Evolutionary conservation across 2,113 vertebrate genomes (phyloP).

Genomic region (Lates calcarifer): DNA sequence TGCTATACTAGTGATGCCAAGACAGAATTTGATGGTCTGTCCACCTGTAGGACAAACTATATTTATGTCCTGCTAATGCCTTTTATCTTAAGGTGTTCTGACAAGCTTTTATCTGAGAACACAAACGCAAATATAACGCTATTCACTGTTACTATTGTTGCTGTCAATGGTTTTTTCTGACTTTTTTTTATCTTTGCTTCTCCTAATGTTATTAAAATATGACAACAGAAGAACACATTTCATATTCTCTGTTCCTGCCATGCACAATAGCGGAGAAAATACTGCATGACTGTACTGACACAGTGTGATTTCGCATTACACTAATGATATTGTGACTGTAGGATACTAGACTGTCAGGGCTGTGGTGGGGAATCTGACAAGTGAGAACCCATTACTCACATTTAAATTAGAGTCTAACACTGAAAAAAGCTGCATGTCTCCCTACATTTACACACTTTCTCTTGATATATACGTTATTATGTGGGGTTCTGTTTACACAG

Average conservation of each 20-base stretch:
- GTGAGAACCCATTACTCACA: slow-evolving; percentile 4
- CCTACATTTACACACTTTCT: neutral
- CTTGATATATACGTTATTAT: neutral
- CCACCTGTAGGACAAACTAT: slow-evolving; percentile 47
- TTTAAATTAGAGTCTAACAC: slow-evolving; percentile 17
- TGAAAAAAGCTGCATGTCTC: neutral
- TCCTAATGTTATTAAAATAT: neutral
- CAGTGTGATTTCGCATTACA: slow-evolving; percentile 26
- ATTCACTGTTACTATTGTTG: slow-evolving; percentile 16
- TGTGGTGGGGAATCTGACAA: slow-evolving; percentile 34
- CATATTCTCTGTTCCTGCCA: neutral
- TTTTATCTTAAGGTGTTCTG: slow-evolving; percentile 59
- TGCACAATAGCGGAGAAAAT: slow-evolving; percentile 8
- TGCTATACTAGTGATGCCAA: neutral
- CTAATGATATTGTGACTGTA: slow-evolving; percentile 32
- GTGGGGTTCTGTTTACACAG: neutral
- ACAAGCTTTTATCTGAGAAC: slow-evolving; percentile 39
- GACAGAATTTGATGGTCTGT: slow-evolving; percentile 28
- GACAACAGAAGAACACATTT: slow-evolving; percentile 5
- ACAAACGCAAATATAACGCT: slow-evolving; percentile 17
- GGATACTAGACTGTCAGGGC: slow-evolving; percentile 16
- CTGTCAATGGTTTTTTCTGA: neutral
- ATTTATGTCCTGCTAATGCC: slow-evolving; percentile 32
- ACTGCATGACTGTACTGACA: slow-evolving; percentile 5
- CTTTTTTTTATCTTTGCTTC: neutral